Percentiles rank a stretch among this genome's conserved stretches.
These are phyloP conservation scores for Actinostola sp. DNA, from an alignment of 92 coral and sea anemone genomes.

Conservation along the genomic window DNA sequence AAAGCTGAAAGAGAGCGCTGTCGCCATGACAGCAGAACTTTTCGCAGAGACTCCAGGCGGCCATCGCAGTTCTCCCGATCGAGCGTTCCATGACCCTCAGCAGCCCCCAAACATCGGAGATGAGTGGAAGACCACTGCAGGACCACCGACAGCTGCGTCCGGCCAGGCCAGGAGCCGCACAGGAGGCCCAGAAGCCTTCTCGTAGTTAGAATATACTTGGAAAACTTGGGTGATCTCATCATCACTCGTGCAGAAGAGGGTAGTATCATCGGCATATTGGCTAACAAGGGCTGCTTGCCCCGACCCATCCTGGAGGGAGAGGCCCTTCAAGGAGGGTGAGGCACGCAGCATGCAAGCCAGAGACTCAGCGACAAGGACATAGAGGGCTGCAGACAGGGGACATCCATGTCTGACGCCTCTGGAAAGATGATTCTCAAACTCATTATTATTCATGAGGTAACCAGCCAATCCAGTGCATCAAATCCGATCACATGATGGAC, in stretches of 20 bases:
- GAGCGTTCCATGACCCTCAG: conserved; percentile 1
- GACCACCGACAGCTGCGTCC: neutral
- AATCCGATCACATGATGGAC: too few relatives aligned
- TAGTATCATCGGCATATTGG: conserved; percentile 59
- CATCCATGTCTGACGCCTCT: conserved; percentile 67
- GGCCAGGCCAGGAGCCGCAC: conserved; percentile 34
- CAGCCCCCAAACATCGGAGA: conserved; percentile 9
- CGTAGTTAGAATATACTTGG: neutral
- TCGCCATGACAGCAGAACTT: conserved; percentile 16
- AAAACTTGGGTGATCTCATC: neutral
- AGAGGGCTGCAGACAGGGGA: conserved; percentile 55
- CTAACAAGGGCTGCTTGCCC: conserved; percentile 9
- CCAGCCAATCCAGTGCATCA: too few relatives aligned
- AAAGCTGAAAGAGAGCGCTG: conserved; percentile 14
- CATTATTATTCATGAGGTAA: too few relatives aligned
- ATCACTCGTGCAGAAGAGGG: conserved; percentile 26
- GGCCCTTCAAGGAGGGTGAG: too few relatives aligned
- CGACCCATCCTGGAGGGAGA: too few relatives aligned
- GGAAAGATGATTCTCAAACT: neutral
- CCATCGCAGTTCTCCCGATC: conserved; percentile 19
- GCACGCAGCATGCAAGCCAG: too few relatives aligned
- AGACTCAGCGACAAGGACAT: conserved; percentile 36
- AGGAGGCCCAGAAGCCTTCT: conserved; percentile 33
- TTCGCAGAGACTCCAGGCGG: neutral
- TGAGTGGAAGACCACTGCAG: neutral